Evolutionary conservation across 2,113 vertebrate species (phyloP), one percentile per base, ranked within the genome.

Genomic region (Cavia porcellus): DNA sequence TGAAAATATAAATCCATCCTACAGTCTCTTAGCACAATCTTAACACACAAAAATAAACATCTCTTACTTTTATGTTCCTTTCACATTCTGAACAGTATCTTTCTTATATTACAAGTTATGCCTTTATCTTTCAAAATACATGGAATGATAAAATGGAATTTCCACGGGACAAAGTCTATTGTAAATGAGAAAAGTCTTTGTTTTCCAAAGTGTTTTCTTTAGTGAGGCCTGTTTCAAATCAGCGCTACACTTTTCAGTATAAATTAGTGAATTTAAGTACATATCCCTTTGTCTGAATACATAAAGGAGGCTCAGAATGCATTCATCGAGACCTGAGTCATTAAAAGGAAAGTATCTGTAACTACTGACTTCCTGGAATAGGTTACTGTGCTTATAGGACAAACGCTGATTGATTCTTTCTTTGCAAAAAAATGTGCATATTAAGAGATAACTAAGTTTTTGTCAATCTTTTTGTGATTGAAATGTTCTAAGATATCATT

Each of bases 381-480:
- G 97, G 96, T 94, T 28, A 92, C 0, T 57, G 28, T 84, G 45
- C 17, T 30, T 96, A 88, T 35, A 47, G 55, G 24, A 93, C 84
- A 89, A 28, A 7, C 13, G 59, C 5, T 94, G 52, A 95, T 52
- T 92, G 77, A 61, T 86, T 96, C 77, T 45, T 59, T 62, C 74
- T 19, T 94, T 95, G 80, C 7, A 32, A 94, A 91, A 55, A 57
- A 82, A 68, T 93, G 10, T 90, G 11, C 20, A 92, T 83, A 87
- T 82, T 9, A 93, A 86, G 8, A 80, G 25, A 68, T 32, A 92
- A 4, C 28, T n/a, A 90, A 38, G 0, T 64, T 96, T 95, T 59
- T 92, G 25, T n/a, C 59, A n/a, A 25, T 95, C 15, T 8, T 77
- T 97, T 94, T 77, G 30, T 35, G 74, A 64, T 90, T 90, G 83